phyloP scores from a whole-genome alignment of 1,140 invertebrate genomes.

The Hylaeus volcanicus region DNA sequence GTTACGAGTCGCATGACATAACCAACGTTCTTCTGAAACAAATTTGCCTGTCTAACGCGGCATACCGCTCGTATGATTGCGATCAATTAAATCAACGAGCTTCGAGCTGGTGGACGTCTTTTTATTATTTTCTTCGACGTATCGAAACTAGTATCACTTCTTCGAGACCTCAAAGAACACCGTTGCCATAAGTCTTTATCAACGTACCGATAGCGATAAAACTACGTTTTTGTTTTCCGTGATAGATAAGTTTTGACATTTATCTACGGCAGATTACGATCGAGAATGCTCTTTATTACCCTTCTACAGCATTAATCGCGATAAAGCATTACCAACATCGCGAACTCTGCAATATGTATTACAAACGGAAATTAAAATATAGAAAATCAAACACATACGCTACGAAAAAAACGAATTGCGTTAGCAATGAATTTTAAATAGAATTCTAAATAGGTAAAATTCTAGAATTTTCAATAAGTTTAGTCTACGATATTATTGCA shows the following conservation, averaged over 20 bases:
- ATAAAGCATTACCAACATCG: no score
- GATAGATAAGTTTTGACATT: background rate
- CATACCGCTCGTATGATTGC: background rate
- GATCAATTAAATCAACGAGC: background rate
- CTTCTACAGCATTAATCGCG: no score
- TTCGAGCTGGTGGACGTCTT: no score
- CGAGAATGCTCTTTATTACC: background rate
- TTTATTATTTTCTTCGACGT: no score
- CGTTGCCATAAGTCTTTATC: background rate
- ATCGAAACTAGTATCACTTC: background rate
- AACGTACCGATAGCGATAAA: background rate
- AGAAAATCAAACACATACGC: background rate
- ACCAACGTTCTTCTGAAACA: constrained; percentile 55
- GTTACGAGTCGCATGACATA: constrained; percentile 60
- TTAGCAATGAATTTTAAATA: no score
- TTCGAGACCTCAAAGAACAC: background rate
- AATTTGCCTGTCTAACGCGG: background rate
- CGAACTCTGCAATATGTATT: no score
- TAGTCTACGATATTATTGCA: background rate
- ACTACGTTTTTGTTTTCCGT: background rate
- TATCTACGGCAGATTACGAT: background rate
- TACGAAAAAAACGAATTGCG: background rate
- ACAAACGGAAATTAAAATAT: background rate
- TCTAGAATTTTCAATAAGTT: no score
- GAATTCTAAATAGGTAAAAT: no score